phyloP scores from a whole-genome alignment of 2,888 invertebrate species.

The Drosophila nr. perissopoda region DNA sequence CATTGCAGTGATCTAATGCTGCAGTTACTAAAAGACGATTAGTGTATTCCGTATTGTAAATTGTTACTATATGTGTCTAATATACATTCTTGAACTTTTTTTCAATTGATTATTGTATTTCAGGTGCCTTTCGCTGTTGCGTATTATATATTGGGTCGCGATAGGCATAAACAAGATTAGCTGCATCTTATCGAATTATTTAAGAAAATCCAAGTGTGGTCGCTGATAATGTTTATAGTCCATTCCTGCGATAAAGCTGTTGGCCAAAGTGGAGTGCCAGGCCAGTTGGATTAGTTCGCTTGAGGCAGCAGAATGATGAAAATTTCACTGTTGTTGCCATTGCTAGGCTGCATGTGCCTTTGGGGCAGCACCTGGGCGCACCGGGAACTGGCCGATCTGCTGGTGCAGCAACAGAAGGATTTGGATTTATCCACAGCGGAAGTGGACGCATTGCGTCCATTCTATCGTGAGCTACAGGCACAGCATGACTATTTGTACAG shows the following conservation, averaged over 20 bases:
- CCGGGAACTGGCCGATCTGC: constrained; percentile 49
- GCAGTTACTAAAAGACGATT: constrained; percentile 3
- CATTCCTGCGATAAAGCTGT: constrained; percentile 33
- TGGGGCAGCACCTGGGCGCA: constrained; percentile 24
- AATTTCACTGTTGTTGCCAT: constrained; percentile 34
- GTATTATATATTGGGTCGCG: constrained; percentile 9
- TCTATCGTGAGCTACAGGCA: constrained; percentile 69
- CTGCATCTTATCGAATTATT: constrained; percentile 52
- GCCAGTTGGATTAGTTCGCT: constrained; percentile 44
- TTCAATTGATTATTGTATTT: constrained; percentile 17
- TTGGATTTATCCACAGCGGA: constrained; percentile 61
- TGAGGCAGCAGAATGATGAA: constrained; percentile 40
- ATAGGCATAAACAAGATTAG: constrained; percentile 60
- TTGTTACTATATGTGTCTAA: not conserved
- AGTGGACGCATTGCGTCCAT: constrained; percentile 64
- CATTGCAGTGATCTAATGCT: not conserved
- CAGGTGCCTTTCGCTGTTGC: constrained; percentile 3
- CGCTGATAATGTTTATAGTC: constrained; percentile 52
- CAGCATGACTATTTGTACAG: constrained; percentile 71
- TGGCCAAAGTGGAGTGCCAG: constrained; percentile 13
- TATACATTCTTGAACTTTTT: constrained; percentile 16
- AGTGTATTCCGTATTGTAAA: constrained; percentile 8
- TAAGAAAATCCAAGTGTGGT: constrained; percentile 62
- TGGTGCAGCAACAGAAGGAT: constrained; percentile 57
- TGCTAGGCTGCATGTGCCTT: constrained; percentile 31